These are phyloP conservation scores for Invenusta paracnida DNA, from an alignment of 2,888 invertebrate genomes.

Conservation along the genomic window DNA sequence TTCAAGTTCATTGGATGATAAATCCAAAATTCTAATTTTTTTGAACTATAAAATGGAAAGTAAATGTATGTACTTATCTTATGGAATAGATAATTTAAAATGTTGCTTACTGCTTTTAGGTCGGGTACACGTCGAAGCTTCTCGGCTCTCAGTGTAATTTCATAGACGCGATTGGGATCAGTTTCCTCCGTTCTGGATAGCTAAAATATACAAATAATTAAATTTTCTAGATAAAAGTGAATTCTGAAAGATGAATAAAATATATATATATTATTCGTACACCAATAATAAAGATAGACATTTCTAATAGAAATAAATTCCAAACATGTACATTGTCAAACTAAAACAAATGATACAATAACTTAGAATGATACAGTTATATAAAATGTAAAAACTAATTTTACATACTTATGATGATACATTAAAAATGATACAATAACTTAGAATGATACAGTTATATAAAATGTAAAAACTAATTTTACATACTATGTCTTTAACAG, in stretches of 20 bases:
- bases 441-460: neutral
- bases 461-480: no score
- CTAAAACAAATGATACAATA: neutral
- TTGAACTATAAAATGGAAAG: neutral
- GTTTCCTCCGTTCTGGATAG: neutral
- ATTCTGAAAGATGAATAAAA: no score
- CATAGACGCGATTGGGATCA: neutral
- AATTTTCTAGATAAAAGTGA: no score
- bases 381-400: no score
- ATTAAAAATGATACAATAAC: neutral
- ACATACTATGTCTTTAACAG: neutral
- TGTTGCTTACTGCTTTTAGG: neutral
- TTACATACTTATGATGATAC: no score
- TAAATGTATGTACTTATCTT: neutral
- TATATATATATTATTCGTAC: no score
- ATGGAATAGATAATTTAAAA: neutral
- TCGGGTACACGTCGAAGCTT: neutral
- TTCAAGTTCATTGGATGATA: neutral
- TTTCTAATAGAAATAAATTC: no score
- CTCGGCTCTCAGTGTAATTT: neutral
- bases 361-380: neutral
- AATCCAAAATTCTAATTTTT: neutral
- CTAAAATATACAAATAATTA: no score
- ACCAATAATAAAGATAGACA: no score
- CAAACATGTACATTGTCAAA: no score